Conservation (phyloP, 2,888 invertebrate genomes). For the Meteorus cinctellus region DNA sequence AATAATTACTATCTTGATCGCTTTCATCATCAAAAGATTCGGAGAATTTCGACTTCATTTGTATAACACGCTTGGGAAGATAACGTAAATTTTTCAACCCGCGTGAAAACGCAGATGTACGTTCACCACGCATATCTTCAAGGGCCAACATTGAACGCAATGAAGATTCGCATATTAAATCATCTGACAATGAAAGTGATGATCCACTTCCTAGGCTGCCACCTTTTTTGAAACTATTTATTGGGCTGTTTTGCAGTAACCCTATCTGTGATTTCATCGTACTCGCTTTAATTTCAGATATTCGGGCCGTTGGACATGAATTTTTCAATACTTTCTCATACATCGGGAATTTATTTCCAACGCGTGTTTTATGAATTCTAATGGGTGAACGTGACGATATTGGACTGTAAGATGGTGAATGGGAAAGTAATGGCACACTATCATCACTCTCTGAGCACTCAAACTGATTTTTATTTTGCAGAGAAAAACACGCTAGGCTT, state of each 20-base stretch:
- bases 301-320: conserved; percentile 48
- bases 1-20: conserved; percentile 68
- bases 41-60: conserved; percentile 73
- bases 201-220: conserved; percentile 51
- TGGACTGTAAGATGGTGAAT: conserved; percentile 54
- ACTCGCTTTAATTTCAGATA: conserved; percentile 53
- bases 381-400: conserved; percentile 47
- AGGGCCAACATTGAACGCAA: conserved; percentile 73
- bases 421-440: conserved; percentile 59
- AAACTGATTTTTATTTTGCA: conserved; percentile 59
- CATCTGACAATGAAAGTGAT: conserved; percentile 61
- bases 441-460: conserved; percentile 64
- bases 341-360: conserved; percentile 58
- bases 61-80: conserved; percentile 78
- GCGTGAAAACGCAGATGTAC: conserved; percentile 74
- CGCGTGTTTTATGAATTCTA: conserved; percentile 47
- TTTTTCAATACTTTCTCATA: conserved; percentile 52
- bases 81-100: conserved; percentile 80
- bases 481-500: conserved; percentile 63
- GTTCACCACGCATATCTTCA: conserved; percentile 78
- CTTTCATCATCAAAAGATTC: conserved; percentile 75
- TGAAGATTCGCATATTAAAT: conserved; percentile 71
- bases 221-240: conserved; percentile 41
- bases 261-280: conserved; percentile 46
- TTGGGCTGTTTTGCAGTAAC: conserved; percentile 47